phyloP scores from a whole-genome alignment of 2,888 invertebrate genomes.

The Octodonta nipae region DNA sequence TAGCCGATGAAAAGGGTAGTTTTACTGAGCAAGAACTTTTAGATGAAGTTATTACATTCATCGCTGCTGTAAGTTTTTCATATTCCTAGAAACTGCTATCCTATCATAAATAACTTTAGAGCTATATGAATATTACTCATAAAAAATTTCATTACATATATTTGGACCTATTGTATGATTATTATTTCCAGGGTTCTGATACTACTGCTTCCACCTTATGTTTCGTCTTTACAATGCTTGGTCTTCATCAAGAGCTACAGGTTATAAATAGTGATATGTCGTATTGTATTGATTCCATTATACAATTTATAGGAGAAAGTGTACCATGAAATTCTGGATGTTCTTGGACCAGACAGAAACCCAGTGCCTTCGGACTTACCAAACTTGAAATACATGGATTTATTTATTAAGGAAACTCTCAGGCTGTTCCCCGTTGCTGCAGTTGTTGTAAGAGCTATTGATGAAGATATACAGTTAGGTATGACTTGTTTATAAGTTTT shows the following conservation, averaged over 20 bases:
- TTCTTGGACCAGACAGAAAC: constrained; percentile 36
- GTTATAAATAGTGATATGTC: too few relatives aligned
- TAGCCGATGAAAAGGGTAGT: constrained; percentile 35
- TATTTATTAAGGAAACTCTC: constrained; percentile 46
- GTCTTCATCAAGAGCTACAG: constrained; percentile 23
- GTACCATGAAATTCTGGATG: constrained; percentile 35
- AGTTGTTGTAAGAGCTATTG: constrained; percentile 37
- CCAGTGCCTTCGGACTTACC: constrained; percentile 40
- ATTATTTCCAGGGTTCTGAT: constrained; percentile 23
- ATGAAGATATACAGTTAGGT: constrained; percentile 37
- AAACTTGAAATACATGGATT: constrained; percentile 43
- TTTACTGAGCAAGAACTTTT: constrained; percentile 42
- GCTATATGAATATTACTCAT: too few relatives aligned
- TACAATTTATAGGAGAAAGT: constrained; percentile 25
- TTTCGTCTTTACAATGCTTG: constrained; percentile 22
- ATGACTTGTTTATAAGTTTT: too few relatives aligned
- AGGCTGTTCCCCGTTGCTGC: constrained; percentile 44
- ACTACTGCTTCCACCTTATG: constrained; percentile 21
- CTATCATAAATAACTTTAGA: too few relatives aligned
- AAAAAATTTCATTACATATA: too few relatives aligned
- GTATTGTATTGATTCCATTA: too few relatives aligned
- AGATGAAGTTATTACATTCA: constrained; percentile 45
- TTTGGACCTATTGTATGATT: too few relatives aligned
- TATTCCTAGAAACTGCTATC: too few relatives aligned
- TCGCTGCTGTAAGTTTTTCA: constrained; percentile 45